Evolutionary conservation across 2,797 vertebrate genomes (phyloP).

Genomic region (Anas capensis): DNA sequence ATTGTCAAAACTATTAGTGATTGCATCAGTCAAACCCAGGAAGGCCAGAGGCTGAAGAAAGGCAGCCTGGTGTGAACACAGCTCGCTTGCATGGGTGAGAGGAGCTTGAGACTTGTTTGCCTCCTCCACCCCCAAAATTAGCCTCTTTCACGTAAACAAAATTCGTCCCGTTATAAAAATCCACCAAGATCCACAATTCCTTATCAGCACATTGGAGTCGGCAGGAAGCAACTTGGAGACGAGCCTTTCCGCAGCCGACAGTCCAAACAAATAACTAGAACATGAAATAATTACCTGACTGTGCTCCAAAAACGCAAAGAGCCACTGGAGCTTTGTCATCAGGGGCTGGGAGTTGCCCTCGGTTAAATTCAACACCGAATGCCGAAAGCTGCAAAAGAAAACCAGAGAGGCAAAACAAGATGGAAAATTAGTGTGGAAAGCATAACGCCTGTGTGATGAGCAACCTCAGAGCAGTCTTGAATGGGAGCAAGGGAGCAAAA

Average conservation of each 20-base stretch:
- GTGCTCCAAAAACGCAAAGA: conserved; percentile 86
- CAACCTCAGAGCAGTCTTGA: background rate
- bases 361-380: conserved; percentile 81
- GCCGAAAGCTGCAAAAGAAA: conserved; percentile 81
- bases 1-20: background rate
- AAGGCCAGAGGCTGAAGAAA: background rate
- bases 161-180: background rate
- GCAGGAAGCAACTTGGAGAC: conserved; percentile 69
- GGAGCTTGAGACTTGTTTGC: background rate
- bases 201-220: conserved; percentile 21
- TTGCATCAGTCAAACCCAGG: background rate
- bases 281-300: conserved; percentile 82
- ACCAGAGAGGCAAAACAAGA: conserved; percentile 18
- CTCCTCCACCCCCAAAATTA: conserved; percentile 17
- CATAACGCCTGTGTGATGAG: rapidly evolving
- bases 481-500: background rate
- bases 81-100: background rate
- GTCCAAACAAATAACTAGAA: conserved; percentile 63
- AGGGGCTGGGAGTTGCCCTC: conserved; percentile 84
- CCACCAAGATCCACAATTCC: conserved; percentile 59
- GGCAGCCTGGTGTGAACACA: background rate
- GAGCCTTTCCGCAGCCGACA: conserved; percentile 69
- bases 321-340: conserved; percentile 86
- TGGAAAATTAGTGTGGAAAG: background rate
- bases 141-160: conserved; percentile 29